Evolutionary conservation across 2,888 invertebrate genomes (phyloP).

Genomic region (Noctua pronuba): DNA sequence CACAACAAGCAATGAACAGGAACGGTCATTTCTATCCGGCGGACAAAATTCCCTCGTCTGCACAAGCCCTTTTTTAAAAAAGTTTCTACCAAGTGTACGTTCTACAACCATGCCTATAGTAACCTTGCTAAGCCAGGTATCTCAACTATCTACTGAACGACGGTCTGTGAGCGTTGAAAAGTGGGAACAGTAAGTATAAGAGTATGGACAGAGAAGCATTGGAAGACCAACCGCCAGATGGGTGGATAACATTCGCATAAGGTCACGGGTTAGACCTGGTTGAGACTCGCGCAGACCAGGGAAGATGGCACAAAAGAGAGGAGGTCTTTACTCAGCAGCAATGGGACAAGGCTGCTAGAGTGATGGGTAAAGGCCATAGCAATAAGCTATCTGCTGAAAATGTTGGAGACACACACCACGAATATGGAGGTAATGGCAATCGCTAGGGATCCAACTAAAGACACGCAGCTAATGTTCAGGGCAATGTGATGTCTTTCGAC

Average conservation of each 20-base stretch:
- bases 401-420: neutral
- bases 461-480: neutral
- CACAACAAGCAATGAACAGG: too few relatives aligned
- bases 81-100: neutral
- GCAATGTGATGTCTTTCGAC: neutral
- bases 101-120: neutral
- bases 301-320: neutral
- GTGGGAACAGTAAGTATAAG: neutral
- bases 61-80: too few relatives aligned
- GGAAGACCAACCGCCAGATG: neutral
- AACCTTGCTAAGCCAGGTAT: neutral
- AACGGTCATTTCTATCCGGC: too few relatives aligned
- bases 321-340: neutral
- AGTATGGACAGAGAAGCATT: neutral
- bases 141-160: too few relatives aligned
- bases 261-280: neutral
- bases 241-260: neutral
- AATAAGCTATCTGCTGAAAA: too few relatives aligned
- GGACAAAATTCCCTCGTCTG: too few relatives aligned
- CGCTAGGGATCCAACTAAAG: neutral
- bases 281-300: neutral
- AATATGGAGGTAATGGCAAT: neutral
- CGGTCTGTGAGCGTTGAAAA: neutral
- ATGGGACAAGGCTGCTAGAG: neutral
- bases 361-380: neutral